Conservation (phyloP, 2,797 vertebrate species). For the Taeniopygia guttata region DNA sequence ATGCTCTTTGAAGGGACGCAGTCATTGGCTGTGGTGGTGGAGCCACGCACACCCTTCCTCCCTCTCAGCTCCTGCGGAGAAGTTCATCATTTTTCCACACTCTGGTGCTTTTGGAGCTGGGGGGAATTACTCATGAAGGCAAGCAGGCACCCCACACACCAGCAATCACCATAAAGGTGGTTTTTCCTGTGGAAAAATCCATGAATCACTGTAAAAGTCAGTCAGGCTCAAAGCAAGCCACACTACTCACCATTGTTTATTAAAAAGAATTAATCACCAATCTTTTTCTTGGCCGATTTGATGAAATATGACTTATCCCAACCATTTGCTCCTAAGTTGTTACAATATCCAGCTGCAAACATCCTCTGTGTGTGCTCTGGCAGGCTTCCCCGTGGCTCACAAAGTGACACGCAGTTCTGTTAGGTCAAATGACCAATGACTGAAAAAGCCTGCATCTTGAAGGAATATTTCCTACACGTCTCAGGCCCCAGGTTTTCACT, state of each 20-base stretch:
- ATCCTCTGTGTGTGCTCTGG: neutral
- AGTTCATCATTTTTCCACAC: conserved; percentile 41
- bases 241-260: neutral
- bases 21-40: neutral
- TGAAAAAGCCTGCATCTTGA: conserved; percentile 31
- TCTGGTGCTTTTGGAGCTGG: neutral
- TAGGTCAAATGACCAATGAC: conserved; percentile 34
- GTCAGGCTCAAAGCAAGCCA: conserved; percentile 21
- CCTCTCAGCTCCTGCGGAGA: neutral
- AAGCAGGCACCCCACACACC: neutral
- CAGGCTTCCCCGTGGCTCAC: conserved; percentile 3
- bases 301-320: conserved; percentile 55
- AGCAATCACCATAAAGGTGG: neutral
- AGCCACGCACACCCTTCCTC: conserved; percentile 25
- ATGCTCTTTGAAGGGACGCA: neutral
- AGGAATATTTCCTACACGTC: conserved; percentile 22
- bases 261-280: neutral
- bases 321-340: conserved; percentile 2
- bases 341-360: neutral
- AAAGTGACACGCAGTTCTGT: neutral
- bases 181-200: conserved; percentile 46
- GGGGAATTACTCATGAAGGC: conserved; percentile 45
- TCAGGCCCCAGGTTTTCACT: neutral
- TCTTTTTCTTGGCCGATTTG: neutral
- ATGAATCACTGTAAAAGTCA: conserved; percentile 50